Conservation (phyloP, 2,113 vertebrate species). For the Alexandromys fortis region DNA sequence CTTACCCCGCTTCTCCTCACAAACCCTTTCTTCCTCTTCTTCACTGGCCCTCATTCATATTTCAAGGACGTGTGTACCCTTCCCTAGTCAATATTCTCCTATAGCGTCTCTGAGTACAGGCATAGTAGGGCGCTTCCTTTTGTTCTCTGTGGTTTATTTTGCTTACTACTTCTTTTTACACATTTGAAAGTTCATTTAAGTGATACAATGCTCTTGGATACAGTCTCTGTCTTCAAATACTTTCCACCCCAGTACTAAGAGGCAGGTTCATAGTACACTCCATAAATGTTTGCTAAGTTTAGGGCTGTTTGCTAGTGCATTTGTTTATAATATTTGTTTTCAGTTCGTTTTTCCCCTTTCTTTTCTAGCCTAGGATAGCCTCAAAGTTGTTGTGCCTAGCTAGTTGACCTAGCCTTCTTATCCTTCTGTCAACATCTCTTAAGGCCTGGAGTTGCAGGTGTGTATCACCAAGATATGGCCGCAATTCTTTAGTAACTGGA, state of each 20-base stretch:
- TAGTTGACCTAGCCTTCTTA: neutral
- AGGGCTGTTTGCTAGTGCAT: neutral
- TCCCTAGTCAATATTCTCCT: neutral
- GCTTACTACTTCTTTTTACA: neutral
- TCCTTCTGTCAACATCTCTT: neutral
- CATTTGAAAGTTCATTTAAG: neutral
- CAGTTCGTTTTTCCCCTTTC: neutral
- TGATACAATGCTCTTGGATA: neutral
- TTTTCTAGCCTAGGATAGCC: neutral
- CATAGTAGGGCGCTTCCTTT: neutral
- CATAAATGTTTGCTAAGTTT: neutral
- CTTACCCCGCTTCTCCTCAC: neutral
- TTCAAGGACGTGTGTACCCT: neutral
- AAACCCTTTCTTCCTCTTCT: neutral
- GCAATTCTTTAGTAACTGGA: neutral
- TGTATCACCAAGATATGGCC: neutral
- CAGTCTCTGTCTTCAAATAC: neutral
- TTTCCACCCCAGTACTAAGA: fast-evolving
- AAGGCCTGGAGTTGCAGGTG: neutral
- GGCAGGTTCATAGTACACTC: neutral
- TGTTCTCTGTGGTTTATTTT: neutral
- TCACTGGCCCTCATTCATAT: neutral
- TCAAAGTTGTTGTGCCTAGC: neutral
- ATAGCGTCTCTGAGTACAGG: neutral
- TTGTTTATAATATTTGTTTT: neutral